A percentile compares a stretch with the other conserved stretches of the same genome.
phyloP scores from a whole-genome alignment of 2,113 vertebrate genomes.

The Cygnus buccinator region DNA sequence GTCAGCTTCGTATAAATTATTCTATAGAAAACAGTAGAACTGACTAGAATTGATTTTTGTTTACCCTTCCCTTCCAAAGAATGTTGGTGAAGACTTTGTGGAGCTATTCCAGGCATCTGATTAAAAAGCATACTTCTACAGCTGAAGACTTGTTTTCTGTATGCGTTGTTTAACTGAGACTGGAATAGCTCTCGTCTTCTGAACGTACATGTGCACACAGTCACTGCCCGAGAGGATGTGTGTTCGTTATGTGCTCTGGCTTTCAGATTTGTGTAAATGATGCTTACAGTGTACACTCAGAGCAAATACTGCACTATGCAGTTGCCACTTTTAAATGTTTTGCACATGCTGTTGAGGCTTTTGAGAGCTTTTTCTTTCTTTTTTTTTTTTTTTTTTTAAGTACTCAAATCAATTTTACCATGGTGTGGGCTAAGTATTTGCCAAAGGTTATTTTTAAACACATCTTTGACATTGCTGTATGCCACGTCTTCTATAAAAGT shows the following conservation, averaged over 20 bases:
- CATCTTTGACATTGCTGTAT: neutral
- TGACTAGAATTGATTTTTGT: neutral
- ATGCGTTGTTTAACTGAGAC: neutral
- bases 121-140: neutral
- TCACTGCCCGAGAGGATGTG: neutral
- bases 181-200: neutral
- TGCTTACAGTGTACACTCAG: neutral
- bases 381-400: neutral
- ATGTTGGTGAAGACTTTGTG: neutral
- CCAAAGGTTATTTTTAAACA: conserved; percentile 1
- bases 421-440: neutral
- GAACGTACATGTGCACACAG: neutral
- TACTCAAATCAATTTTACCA: neutral
- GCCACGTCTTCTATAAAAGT: neutral
- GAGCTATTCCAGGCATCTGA: neutral
- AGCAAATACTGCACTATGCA: neutral
- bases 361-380: neutral
- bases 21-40: neutral
- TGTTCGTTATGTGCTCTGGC: neutral
- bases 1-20: neutral
- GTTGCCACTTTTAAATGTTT: conserved; percentile 41
- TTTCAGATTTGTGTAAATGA: neutral
- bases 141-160: neutral
- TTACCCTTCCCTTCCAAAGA: neutral
- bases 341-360: conserved; percentile 36